Conservation (phyloP, 2,888 invertebrate species). For the Malachius bipustulatus region DNA sequence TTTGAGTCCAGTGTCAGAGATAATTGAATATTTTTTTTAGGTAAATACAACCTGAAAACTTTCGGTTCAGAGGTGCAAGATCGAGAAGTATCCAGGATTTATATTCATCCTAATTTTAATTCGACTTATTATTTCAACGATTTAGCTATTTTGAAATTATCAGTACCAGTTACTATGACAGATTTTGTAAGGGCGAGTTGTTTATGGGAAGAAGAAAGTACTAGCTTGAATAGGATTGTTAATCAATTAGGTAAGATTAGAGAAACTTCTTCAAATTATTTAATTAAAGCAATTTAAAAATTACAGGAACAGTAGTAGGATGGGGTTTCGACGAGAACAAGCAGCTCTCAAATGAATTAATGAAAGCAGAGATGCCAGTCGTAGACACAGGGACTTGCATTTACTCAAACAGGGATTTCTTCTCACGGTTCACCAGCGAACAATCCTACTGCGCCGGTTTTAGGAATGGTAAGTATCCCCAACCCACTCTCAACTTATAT, state of each 20-base stretch:
- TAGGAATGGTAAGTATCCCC: slow-evolving; percentile 31
- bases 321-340: slow-evolving; percentile 47
- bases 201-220: slow-evolving; percentile 38
- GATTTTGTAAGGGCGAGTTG: slow-evolving; percentile 45
- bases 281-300: not conserved
- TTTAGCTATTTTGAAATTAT: slow-evolving; percentile 43
- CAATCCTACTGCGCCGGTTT: slow-evolving; percentile 42
- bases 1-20: not conserved
- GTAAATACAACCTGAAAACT: slow-evolving; percentile 29
- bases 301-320: slow-evolving; percentile 30
- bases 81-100: slow-evolving; percentile 34
- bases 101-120: slow-evolving; percentile 35
- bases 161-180: slow-evolving; percentile 39
- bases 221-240: slow-evolving; percentile 23
- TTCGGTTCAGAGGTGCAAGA: slow-evolving; percentile 39
- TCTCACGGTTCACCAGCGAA: slow-evolving; percentile 44
- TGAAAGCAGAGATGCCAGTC: slow-evolving; percentile 48
- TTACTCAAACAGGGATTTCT: slow-evolving; percentile 48
- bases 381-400: slow-evolving; percentile 48
- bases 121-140: slow-evolving; percentile 37
- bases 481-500: not conserved
- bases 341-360: slow-evolving; percentile 42
- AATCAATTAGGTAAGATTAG: slow-evolving; percentile 23
- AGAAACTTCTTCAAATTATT: not conserved
- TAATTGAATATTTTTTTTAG: slow-evolving; percentile 22